Base-by-base conservation (phyloP, 2,888 invertebrate genomes). In the Orchesella flavescens region DNA sequence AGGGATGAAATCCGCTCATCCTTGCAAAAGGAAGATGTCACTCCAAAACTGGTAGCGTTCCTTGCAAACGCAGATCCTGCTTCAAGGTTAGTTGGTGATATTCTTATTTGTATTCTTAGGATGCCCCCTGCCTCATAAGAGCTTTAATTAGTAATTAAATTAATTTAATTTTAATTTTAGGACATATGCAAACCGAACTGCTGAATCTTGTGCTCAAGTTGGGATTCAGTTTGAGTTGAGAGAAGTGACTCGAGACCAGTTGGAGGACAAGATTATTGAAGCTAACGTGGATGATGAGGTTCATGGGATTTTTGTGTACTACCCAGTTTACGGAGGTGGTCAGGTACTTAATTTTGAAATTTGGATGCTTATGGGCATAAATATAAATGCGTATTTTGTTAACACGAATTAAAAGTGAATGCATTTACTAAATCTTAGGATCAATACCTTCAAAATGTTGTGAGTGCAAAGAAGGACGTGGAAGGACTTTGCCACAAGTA, bases 221-320 rank as follows among this genome's bases (percentile, higher is more conserved):
- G 87, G 87, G 17, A 81, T 87, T 12, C 4, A 78, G 1, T 87
- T 85, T 74, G 87, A 87, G 63, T 66, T 87, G 2, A 68, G 84
- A n/a, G 49, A 83, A 79, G 84, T 87, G 1, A 78, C 79, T 17
- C 69, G 81, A 21, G 86, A 87, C 19, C 73, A 85, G 53, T 61
- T 86, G 71, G 86, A 86, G 55, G 84, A 85, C 21, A 78, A 82
- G 46, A 68, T 86, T 24, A 79, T 84, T 43, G 75, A 83, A 57
- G 86, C 86, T 17, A 86, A 86, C 63, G 78, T 83, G n/a, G 85
- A 86, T 78, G 61, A 77, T 23, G 53, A 44, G 7, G 72, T 86
- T 24, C 83, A 86, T 57, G 86, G 86, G 34, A 86, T 86, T 12
- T 84, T 86, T 63, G 76, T 86, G n/a, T 86, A 86, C 69, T 86